These are phyloP conservation scores for Diarsia rubi DNA, from an alignment of 2,888 invertebrate species.

Conservation along the genomic window DNA sequence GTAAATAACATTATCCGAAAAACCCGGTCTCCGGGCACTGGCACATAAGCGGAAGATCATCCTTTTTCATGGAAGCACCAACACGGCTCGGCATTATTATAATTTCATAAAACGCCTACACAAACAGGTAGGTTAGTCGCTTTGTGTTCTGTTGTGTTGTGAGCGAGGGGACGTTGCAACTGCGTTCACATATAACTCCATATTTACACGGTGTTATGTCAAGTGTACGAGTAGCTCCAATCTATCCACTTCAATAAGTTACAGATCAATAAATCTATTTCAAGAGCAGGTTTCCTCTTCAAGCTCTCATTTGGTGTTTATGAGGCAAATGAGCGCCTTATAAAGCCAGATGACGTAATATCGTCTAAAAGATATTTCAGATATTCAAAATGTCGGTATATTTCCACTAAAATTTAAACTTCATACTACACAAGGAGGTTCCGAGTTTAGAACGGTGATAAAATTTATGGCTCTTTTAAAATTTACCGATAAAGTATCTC, in stretches of 20 bases:
- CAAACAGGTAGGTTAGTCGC: constrained; percentile 21
- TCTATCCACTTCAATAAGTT: constrained; percentile 5
- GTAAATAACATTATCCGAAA: constrained; percentile 72
- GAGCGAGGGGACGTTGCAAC: constrained; percentile 11
- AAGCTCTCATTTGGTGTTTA: constrained; percentile 6
- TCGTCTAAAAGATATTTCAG: constrained; percentile 18
- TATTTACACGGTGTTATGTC: constrained; percentile 17
- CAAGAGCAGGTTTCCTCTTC: background rate
- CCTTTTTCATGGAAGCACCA: constrained; percentile 61
- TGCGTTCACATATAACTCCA: constrained; percentile 12
- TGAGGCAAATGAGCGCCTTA: background rate
- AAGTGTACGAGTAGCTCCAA: constrained; percentile 6
- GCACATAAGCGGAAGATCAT: constrained; percentile 72
- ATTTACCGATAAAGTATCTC: constrained; percentile 44
- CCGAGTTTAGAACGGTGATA: constrained; percentile 19
- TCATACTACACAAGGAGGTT: background rate
- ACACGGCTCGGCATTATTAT: constrained; percentile 66
- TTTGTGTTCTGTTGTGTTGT: constrained; percentile 12
- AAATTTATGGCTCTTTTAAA: constrained; percentile 48
- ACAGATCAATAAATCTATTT: background rate
- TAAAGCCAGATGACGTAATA: constrained; percentile 11
- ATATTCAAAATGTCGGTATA: constrained; percentile 15
- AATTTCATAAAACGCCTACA: constrained; percentile 67
- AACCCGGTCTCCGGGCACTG: constrained; percentile 60
- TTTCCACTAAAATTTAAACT: constrained; percentile 17